Percentiles rank a stretch among this genome's conserved stretches.
These are phyloP conservation scores for Sporophila hypoxantha DNA, from an alignment of 2,113 vertebrate species.

Conservation along the genomic window DNA sequence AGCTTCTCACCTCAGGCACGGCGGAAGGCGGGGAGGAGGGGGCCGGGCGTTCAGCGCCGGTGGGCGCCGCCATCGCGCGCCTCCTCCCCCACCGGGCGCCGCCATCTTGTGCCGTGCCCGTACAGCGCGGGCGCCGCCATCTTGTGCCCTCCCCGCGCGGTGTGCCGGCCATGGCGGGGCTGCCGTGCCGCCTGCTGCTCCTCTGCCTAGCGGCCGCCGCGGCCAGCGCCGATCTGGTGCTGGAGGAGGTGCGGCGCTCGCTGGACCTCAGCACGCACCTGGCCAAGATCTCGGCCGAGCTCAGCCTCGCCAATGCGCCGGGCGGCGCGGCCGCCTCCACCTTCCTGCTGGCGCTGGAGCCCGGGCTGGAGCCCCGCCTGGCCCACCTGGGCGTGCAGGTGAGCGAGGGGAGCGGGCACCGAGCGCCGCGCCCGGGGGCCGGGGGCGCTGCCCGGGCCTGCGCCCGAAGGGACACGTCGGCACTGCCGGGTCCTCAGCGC, in stretches of 20 bases:
- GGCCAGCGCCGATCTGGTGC: conserved; percentile 62
- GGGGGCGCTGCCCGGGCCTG: not conserved
- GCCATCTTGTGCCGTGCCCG: conserved; percentile 40
- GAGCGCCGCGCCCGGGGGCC: not conserved
- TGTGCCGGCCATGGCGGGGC: conserved; percentile 58
- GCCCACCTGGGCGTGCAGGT: conserved; percentile 89
- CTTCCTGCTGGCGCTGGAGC: conserved; percentile 84
- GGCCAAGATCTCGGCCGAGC: conserved; percentile 87
- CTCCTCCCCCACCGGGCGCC: not conserved
- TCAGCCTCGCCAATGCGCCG: conserved; percentile 76
- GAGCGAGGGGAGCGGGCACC: conserved; percentile 27
- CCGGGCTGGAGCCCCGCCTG: conserved; percentile 78
- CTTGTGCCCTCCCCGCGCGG: conserved; percentile 11
- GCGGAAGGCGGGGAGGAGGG: too few species aligned
- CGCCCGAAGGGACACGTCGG: not conserved
- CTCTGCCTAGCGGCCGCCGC: conserved; percentile 46
- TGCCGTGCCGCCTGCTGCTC: conserved; percentile 19
- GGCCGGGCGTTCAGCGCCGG: not conserved
- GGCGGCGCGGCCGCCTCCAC: conserved; percentile 62
- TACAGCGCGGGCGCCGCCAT: conserved; percentile 16
- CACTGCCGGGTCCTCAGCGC: conserved; percentile 10
- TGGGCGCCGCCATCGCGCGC: conserved; percentile 50
- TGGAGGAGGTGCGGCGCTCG: conserved; percentile 88
- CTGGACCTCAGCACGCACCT: conserved; percentile 90
- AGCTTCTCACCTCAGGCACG: not conserved